Evolutionary conservation across 2,113 vertebrate species (phyloP).

Genomic region (Mastomys natalensis): DNA sequence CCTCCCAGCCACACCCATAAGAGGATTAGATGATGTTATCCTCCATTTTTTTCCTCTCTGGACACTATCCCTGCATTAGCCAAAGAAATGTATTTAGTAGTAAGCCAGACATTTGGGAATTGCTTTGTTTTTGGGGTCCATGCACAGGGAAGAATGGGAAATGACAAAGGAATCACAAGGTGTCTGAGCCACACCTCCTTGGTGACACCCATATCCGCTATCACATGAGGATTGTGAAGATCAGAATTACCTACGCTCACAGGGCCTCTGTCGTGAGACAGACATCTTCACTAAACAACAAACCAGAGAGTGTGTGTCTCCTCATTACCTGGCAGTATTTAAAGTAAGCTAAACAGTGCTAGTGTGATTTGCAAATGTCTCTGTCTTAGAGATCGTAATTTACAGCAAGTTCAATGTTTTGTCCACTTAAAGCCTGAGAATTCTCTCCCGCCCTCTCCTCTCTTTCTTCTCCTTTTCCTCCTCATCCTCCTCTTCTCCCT

Average conservation of each 20-base stretch:
- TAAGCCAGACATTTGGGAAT: not conserved
- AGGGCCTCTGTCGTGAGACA: not conserved
- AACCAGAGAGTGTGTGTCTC: not conserved
- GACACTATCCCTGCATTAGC: not conserved
- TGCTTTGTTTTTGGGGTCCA: not conserved
- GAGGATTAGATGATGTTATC: not conserved
- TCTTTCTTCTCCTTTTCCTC: too few relatives aligned
- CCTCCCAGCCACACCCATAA: not conserved
- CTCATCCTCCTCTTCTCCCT: not conserved
- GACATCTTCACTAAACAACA: not conserved
- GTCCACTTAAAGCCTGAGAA: not conserved
- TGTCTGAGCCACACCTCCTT: not conserved
- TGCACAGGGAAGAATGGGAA: not conserved
- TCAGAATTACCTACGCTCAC: not conserved
- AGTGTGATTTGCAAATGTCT: not conserved
- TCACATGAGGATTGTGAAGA: not conserved
- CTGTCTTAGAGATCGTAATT: not conserved
- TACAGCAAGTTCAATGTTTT: not conserved
- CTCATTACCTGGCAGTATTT: not conserved
- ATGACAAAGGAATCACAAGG: not conserved
- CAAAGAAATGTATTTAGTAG: not conserved
- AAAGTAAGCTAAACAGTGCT: not conserved
- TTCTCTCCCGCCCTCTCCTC: too few relatives aligned
- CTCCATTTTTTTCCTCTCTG: conserved; percentile 6
- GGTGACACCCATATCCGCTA: not conserved